Conservation (phyloP, 2,113 vertebrate genomes). For the Nycticebus coucang region DNA sequence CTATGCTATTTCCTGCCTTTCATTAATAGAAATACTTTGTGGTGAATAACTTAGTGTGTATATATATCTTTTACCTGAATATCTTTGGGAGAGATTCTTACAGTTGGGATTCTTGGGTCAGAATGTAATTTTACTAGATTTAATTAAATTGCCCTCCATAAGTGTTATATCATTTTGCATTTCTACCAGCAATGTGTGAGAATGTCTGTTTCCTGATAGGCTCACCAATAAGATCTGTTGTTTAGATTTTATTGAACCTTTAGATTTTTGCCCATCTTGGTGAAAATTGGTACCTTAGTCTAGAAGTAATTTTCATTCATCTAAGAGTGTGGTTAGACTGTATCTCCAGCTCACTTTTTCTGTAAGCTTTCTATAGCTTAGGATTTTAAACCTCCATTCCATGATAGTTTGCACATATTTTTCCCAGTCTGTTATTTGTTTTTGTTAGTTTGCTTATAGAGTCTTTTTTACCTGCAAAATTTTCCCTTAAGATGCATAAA, state of each 20-base stretch:
- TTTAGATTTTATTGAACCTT: slow-evolving; percentile 18
- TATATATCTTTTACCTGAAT: neutral
- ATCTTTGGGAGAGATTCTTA: slow-evolving; percentile 30
- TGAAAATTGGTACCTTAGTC: neutral
- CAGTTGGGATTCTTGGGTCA: neutral
- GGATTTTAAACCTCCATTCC: neutral
- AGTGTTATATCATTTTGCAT: neutral
- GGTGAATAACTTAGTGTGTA: neutral
- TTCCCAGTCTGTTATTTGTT: neutral
- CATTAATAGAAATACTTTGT: neutral
- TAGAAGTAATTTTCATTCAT: slow-evolving; percentile 4
- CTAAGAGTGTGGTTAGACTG: neutral
- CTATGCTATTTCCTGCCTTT: neutral
- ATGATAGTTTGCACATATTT: neutral
- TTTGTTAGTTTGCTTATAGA: slow-evolving; percentile 4
- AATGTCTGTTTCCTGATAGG: neutral
- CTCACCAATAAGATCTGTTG: neutral
- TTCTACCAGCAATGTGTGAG: neutral
- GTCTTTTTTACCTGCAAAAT: neutral
- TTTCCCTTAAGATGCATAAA: neutral
- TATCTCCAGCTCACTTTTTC: neutral
- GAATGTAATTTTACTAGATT: neutral
- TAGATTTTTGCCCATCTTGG: neutral
- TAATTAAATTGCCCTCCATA: neutral
- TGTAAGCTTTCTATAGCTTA: neutral